Base-by-base conservation (phyloP, 2,888 invertebrate genomes). In the Lissonota sp. region DNA sequence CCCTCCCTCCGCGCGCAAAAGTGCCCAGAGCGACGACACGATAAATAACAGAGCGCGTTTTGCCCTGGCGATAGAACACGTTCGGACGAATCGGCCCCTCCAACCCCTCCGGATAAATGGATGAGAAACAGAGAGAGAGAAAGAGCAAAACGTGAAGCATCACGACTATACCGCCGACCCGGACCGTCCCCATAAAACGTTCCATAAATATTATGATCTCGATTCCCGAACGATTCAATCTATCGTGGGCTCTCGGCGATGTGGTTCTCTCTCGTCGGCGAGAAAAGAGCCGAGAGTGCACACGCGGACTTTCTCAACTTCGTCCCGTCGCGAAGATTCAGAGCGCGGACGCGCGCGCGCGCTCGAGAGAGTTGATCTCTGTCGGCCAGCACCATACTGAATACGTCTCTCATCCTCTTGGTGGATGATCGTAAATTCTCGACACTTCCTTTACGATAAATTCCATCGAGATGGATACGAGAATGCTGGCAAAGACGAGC, bases 151-250 rank as follows among this genome's bases (percentile, higher is more conserved):
- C 46, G 37, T 62, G 14, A 51, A 72, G 71, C 78, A 79, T 79
- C 81, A 78, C 81, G 81, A 81, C 80, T 42, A 75, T 64, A 26
- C 72, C 80, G 60, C 58, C 66, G 75, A 58, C 60, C 64, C 67
- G 79, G 76, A 74, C 53, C 72, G 83, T 79, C 80, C 81, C 72
- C 82, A 84, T 85, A 84, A 84, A 85, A 83, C 84, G 84, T 85
- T 86, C 84, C 86, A 86, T 86, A 86, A 87, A 86, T 86, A 86
- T 87, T 85, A 86, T 87, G 84, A 86, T 86, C 85, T 82, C 85
- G 85, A 86, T 86, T 85, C 83, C 77, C 83, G 74, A 85, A 83
- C 84, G 84, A 86, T 87, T 87, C 84, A 86, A 86, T 85, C 84
- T 84, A 84, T 86, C 81, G 82, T 26, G 82, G 37, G 12, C 39